Evolutionary conservation across 2,797 vertebrate species (phyloP).

Genomic region (Rhincodon typus): DNA sequence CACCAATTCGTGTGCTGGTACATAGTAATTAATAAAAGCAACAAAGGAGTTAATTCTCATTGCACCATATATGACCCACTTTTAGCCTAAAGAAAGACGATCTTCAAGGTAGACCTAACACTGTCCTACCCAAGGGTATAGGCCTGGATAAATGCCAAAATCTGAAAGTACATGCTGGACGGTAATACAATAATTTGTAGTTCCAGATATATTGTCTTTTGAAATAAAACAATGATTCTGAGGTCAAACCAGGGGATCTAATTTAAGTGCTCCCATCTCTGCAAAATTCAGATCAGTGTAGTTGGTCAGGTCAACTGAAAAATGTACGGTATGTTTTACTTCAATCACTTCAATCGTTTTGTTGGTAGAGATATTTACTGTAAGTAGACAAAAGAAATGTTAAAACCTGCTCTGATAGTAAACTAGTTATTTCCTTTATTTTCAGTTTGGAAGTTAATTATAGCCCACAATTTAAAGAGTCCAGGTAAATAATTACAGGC

Average conservation of each 20-base stretch:
- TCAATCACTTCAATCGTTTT: neutral
- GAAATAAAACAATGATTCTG: neutral
- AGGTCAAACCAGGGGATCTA: neutral
- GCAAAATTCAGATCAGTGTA: neutral
- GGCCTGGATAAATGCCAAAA: constrained; percentile 12
- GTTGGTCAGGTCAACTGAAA: neutral
- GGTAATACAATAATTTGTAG: neutral
- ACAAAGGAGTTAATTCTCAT: constrained; percentile 21
- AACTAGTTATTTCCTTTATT: neutral
- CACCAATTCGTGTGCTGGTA: neutral
- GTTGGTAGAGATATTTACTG: neutral
- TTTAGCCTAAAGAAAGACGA: constrained; percentile 16
- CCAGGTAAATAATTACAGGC: constrained; percentile 22
- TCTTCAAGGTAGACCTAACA: neutral
- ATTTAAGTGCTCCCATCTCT: neutral
- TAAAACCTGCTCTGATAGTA: neutral
- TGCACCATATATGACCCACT: constrained; percentile 34
- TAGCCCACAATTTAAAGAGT: neutral
- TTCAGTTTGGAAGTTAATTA: constrained; percentile 21
- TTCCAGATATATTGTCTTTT: neutral
- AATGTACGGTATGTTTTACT: neutral
- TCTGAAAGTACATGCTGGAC: neutral
- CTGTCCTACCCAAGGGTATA: neutral
- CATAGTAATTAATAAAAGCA: constrained; percentile 14
- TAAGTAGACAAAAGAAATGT: neutral